Evolutionary conservation across 2,113 vertebrate species (phyloP).

Genomic region (Saccopteryx leptura): DNA sequence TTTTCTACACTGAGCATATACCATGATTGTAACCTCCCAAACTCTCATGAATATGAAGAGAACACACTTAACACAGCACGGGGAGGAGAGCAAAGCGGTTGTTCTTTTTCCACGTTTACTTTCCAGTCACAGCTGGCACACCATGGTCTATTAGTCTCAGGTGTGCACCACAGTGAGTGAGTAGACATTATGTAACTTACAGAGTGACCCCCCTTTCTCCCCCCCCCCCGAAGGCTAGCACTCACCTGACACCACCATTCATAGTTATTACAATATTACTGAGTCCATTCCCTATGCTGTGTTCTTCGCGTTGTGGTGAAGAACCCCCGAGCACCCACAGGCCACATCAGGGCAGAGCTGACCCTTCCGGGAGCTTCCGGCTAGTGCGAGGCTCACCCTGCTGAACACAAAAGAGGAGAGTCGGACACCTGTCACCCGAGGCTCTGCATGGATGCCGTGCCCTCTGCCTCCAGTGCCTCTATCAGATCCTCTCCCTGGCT

Average conservation of each 20-base stretch:
- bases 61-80: neutral
- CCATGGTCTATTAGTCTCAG: neutral
- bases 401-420: neutral
- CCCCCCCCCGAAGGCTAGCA: neutral
- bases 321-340: accelerated
- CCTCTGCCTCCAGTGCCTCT: neutral
- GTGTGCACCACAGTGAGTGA: accelerated
- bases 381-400: accelerated
- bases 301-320: accelerated
- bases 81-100: too few species aligned
- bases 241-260: neutral
- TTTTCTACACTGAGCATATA: neutral
- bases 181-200: too few species aligned
- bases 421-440: accelerated
- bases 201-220: neutral
- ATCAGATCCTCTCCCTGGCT: neutral
- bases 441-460: too few species aligned
- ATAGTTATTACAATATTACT: accelerated
- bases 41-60: too few species aligned
- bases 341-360: neutral
- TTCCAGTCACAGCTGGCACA: neutral
- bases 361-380: accelerated
- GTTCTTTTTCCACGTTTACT: neutral
- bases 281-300: accelerated
- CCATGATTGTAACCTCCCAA: accelerated